Evolutionary conservation across 2,113 vertebrate species (phyloP), one percentile per base, ranked within the genome.

Genomic region (Limanda limanda): DNA sequence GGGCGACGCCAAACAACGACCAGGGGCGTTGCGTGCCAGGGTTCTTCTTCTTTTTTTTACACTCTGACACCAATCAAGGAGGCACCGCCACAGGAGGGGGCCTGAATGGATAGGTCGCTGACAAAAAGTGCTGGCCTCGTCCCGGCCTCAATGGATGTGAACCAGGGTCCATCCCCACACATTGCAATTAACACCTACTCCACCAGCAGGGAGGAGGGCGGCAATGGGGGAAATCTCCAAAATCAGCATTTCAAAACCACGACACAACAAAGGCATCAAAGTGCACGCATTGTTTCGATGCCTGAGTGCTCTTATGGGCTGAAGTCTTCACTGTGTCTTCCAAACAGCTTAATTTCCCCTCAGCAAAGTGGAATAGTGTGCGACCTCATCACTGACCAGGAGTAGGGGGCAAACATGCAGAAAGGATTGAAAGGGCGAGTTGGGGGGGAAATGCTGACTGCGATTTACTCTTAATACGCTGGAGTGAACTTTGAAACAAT

Each of bases 121-220:
- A 90, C 83, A 89, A 90, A 91, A 77, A 71, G n/a, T 15, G 24
- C 71, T 68, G 27, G 83, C 81, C 23, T 74, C 48, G 64, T 20
- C 86, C 65, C 74, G 47, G 81, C 68, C 82, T 92, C 84, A 92
- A 84, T 89, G 86, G 78, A 79, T 79, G 78, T 71, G 78, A 89
- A 72, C 69, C 68, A 80, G 47, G 85, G 87, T 85, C 85, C 74
- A 81, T 89, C 88, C 85, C 75, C 79, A 84, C 78, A 78, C 77
- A 76, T 69, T 81, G 84, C 90, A 93, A 93, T 94, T 91, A 90
- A 92, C 93, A 93, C 93, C 93, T 91, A 94, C 93, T 86, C 87
- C 65, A 74, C 87, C 78, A 82, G 78, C 75, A 89, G 21, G 67
- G 78, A 81, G 55, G 72, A 76, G 80, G 80, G 76, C 79, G 18